phyloP scores from a whole-genome alignment of 2,797 vertebrate species.

The Myripristis murdjan region DNA sequence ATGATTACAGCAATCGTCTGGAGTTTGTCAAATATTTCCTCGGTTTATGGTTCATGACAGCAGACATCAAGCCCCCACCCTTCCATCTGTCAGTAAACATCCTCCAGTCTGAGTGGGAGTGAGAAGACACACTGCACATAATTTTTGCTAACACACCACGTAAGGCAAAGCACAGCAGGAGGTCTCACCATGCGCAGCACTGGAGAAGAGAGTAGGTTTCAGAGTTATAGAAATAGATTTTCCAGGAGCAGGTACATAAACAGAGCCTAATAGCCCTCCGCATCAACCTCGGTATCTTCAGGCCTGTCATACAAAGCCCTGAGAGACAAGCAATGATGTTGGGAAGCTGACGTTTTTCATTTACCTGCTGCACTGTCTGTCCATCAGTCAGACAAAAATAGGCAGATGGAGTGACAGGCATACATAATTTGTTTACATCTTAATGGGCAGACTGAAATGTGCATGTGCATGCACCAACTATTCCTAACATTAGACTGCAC shows the following conservation, averaged over 20 bases:
- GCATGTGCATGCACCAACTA: background rate
- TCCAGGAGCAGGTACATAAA: constrained; percentile 1
- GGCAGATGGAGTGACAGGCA: background rate
- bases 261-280: constrained; percentile 5
- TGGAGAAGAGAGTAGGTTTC: constrained; percentile 15
- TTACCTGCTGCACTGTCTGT: constrained; percentile 29
- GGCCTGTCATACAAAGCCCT: too few relatives aligned
- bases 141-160: constrained; percentile 56
- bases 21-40: background rate
- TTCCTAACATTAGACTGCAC: constrained; percentile 30
- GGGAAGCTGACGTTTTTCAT: too few relatives aligned
- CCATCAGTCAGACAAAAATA: constrained; percentile 35
- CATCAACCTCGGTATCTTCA: constrained; percentile 17
- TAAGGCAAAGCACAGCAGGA: constrained; percentile 42
- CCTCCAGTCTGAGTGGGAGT: constrained; percentile 55
- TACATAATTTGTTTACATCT: constrained; percentile 16
- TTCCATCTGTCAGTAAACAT: constrained; percentile 40
- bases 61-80: constrained; percentile 28
- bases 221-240: constrained; percentile 11
- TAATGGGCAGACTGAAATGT: constrained; percentile 22
- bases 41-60: background rate
- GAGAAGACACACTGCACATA: constrained; percentile 41
- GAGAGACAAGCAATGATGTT: too few relatives aligned
- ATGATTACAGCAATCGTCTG: background rate
- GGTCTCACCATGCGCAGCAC: constrained; percentile 34